phyloP scores from a whole-genome alignment of 2,797 vertebrate species.

The Amniataba percoides region DNA sequence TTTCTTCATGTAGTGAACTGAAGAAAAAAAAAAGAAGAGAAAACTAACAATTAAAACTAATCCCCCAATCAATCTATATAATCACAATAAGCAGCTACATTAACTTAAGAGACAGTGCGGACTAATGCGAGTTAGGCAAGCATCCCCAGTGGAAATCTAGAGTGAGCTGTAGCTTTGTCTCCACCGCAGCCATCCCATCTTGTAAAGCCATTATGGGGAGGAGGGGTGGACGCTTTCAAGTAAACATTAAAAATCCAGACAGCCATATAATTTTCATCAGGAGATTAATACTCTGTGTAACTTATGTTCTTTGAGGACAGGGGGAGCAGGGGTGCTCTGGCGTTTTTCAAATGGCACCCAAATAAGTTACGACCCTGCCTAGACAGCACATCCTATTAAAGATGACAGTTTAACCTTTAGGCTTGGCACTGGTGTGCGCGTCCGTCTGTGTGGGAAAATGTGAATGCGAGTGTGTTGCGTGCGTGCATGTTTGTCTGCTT shows the following conservation, averaged over 20 bases:
- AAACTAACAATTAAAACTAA: conserved; percentile 29
- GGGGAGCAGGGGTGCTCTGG: conserved; percentile 60
- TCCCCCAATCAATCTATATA: neutral
- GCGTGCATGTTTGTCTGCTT: conserved; percentile 41
- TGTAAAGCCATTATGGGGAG: conserved; percentile 76
- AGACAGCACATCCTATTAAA: conserved; percentile 81
- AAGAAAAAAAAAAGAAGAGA: neutral
- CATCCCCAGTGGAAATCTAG: conserved; percentile 33
- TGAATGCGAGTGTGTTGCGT: conserved; percentile 30
- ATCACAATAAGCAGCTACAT: neutral
- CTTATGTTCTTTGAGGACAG: conserved; percentile 80
- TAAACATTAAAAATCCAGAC: conserved; percentile 81
- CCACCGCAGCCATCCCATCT: conserved; percentile 58
- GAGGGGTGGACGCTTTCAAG: conserved; percentile 65
- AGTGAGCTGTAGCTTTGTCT: conserved; percentile 52
- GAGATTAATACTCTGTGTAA: conserved; percentile 80
- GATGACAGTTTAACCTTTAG: conserved; percentile 84
- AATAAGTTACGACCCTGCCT: conserved; percentile 81
- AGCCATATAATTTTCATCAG: conserved; percentile 81
- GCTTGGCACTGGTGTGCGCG: conserved; percentile 61
- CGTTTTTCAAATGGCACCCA: conserved; percentile 79
- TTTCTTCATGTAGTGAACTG: conserved; percentile 97
- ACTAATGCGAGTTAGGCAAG: conserved; percentile 31
- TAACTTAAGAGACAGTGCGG: neutral
- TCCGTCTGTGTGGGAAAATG: conserved; percentile 41